These are phyloP conservation scores for Melanchra persicariae DNA, from an alignment of 2,888 invertebrate species.

Conservation along the genomic window DNA sequence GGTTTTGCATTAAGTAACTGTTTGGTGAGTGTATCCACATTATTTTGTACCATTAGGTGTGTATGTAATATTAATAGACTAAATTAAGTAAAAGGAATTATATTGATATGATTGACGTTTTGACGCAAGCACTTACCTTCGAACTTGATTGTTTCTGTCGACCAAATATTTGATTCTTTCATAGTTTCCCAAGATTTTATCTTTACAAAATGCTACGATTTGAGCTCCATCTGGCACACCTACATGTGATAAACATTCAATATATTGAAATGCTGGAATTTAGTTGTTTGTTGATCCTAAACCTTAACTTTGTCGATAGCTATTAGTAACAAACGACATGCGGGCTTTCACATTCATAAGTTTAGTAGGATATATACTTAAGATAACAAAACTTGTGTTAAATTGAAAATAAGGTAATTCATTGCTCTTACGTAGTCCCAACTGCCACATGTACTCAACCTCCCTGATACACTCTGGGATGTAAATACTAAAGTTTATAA, in stretches of 20 bases:
- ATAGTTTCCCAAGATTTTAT: constrained; percentile 92
- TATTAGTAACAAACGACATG: no score
- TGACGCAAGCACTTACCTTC: constrained; percentile 75
- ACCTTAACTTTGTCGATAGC: no score
- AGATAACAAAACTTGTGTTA: not conserved
- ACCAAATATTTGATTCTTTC: constrained; percentile 92
- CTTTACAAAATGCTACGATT: constrained; percentile 93
- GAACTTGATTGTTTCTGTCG: constrained; percentile 91
- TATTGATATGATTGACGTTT: no score
- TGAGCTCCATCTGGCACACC: constrained; percentile 94
- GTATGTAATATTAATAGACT: no score
- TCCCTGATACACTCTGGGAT: constrained; percentile 94
- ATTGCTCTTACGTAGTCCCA: constrained; percentile 91
- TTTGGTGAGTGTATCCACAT: no score
- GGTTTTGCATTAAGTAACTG: no score
- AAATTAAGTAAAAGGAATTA: no score
- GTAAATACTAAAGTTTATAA: constrained; percentile 94
- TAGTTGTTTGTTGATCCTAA: not conserved
- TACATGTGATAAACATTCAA: constrained; percentile 58
- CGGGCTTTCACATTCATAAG: not conserved
- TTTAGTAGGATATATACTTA: not conserved
- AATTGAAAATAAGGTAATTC: not conserved
- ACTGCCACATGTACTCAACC: constrained; percentile 95
- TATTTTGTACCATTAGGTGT: no score
- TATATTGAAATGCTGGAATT: not conserved